Percentiles rank a stretch among this genome's conserved stretches.
Evolutionary conservation across 2,113 vertebrate species (phyloP).

Genomic region (Indicator indicator): DNA sequence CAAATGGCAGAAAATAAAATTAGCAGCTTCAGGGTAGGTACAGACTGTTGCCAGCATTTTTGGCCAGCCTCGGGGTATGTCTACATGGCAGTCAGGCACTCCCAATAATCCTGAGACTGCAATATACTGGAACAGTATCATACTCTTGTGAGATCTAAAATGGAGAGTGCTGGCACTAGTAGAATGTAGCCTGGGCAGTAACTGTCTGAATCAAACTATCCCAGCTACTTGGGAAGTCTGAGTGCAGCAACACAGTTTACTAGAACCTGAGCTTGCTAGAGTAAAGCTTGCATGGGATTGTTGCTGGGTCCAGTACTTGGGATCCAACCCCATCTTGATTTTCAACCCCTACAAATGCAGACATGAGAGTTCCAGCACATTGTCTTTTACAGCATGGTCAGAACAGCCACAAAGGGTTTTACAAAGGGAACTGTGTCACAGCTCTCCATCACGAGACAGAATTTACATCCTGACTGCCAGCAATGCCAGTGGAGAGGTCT

Average conservation of each 20-base stretch:
- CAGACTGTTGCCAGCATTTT: slow-evolving; percentile 22
- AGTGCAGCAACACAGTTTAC: not conserved
- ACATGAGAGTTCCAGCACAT: not conserved
- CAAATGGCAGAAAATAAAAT: slow-evolving; percentile 70
- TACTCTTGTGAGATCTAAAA: not conserved
- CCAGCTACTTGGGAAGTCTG: not conserved
- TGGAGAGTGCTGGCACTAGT: not conserved
- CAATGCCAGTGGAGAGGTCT: not conserved
- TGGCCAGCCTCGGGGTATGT: slow-evolving; percentile 39
- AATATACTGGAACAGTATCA: not conserved
- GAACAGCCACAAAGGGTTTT: not conserved
- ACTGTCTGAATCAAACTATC: not conserved
- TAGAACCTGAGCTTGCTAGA: not conserved
- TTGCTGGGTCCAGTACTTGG: not conserved
- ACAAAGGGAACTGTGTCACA: not conserved
- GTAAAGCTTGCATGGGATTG: not conserved
- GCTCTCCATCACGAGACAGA: not conserved
- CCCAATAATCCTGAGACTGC: slow-evolving; percentile 21
- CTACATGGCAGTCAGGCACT: slow-evolving; percentile 27
- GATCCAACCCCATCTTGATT: not conserved
- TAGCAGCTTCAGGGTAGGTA: slow-evolving; percentile 60
- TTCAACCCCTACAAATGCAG: not conserved
- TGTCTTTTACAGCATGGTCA: not conserved
- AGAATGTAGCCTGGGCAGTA: not conserved
- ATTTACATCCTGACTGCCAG: not conserved